Conservation (phyloP, 2,113 vertebrate species). For the Halcyon senegalensis region DNA sequence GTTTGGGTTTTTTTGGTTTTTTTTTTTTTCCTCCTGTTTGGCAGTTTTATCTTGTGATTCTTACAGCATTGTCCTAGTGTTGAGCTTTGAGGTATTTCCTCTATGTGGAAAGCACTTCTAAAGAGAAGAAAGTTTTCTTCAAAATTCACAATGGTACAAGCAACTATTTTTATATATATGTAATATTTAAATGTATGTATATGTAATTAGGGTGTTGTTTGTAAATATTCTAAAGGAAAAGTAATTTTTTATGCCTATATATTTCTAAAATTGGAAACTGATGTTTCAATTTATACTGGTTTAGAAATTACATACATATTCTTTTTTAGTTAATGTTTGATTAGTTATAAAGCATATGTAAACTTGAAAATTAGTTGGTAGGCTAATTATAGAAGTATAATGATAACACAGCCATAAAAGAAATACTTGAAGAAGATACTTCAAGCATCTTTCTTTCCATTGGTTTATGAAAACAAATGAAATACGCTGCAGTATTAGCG, state of each 20-base stretch:
- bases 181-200: neutral
- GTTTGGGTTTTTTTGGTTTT: neutral
- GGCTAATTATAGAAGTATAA: neutral
- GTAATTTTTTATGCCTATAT: neutral
- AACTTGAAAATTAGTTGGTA: neutral
- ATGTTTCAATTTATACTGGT: neutral
- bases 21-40: neutral
- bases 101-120: neutral
- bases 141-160: neutral
- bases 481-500: neutral
- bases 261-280: neutral
- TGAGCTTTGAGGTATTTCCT: neutral
- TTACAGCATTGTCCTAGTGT: neutral
- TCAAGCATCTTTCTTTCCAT: neutral
- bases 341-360: neutral
- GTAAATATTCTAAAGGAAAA: neutral
- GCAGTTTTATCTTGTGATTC: neutral
- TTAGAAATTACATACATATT: neutral
- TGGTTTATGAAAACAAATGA: constrained; percentile 27
- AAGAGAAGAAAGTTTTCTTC: neutral
- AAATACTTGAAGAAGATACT: neutral
- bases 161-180: neutral
- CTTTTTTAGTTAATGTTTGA: neutral
- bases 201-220: neutral
- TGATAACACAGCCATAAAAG: neutral